Evolutionary conservation across 2,797 vertebrate genomes (phyloP), one percentile per base, ranked within the genome.

Genomic region (Chaetodon trifasciatus): DNA sequence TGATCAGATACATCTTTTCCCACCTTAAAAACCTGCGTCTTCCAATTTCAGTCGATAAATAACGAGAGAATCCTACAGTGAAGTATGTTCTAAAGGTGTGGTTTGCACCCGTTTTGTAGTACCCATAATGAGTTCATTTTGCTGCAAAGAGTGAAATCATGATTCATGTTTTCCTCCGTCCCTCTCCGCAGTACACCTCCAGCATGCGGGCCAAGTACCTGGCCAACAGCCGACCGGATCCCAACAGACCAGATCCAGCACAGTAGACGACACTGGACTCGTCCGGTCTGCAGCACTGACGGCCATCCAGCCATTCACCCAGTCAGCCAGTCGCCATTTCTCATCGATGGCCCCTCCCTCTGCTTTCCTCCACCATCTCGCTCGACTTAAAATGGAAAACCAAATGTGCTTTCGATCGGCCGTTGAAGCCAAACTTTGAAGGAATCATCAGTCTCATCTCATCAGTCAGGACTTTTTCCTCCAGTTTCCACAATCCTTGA

Each of bases 181-280:
- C n/a, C 60, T 84, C 93, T 81, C 83, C 78, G 28, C 93, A 99
- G 98, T 99, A 99, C 96, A 99, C 98, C 79, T 99, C 98, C 95
- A 99, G 98, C 96, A 99, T 99, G 98, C 97, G 98, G 94, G 98
- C 97, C 56, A 99, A 99, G 95, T 99, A 99, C 96, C 97, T 99
- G 93, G 98, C 98, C 91, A 98, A 97, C 89, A 97, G 96, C 93
- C 65, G 61, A 79, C 96, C 96, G 10, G 96, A 97, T 82, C 95
- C 97, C 90, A 97, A 90, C 95, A 96, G 80, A 78, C 90, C 94
- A 32, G 28, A 32, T 21, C 60, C 93, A 0, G 82, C 95, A 49
- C 96, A 96, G 84, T 97, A 97, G 94, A 93, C 86, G 10, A 23
- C 80, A 21, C 78, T 10, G 60, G 74, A 70, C 65, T 46, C 17